Evolutionary conservation across 1,140 invertebrate genomes (phyloP).

Genomic region (Chymomyza costata): DNA sequence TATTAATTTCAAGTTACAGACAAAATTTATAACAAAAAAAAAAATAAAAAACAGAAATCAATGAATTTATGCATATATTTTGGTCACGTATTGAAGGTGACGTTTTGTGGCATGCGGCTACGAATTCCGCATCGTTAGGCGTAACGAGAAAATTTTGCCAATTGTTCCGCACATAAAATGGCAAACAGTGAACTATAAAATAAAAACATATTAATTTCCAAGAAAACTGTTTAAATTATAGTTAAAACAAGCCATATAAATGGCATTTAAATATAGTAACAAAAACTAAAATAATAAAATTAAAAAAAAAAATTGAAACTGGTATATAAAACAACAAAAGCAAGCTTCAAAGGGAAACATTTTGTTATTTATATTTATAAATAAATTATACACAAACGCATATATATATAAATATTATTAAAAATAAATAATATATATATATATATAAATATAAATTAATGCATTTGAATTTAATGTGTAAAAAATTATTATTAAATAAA

Average conservation of each 20-base stretch:
- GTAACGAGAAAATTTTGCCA: conserved; percentile 43
- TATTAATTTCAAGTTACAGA: conserved; percentile 31
- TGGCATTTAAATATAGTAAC: conserved; percentile 50
- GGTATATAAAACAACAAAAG: conserved; percentile 24
- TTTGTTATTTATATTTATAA: conserved; percentile 74
- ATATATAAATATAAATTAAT: conserved; percentile 42
- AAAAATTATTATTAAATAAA: conserved; percentile 40
- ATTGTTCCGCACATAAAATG: conserved; percentile 69
- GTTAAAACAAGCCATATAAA: conserved; percentile 31
- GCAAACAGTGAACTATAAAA: conserved; percentile 47
- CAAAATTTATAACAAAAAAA: conserved; percentile 30
- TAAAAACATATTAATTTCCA: conserved; percentile 36
- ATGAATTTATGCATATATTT: conserved; percentile 19
- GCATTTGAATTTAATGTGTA: conserved; percentile 59
- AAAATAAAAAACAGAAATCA: conserved; percentile 8
- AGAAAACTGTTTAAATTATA: conserved; percentile 46
- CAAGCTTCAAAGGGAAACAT: conserved; percentile 60
- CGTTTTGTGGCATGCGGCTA: conserved; percentile 33
- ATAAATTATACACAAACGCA: conserved; percentile 52
- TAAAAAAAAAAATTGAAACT: conserved; percentile 18
- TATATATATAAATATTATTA: conserved; percentile 46
- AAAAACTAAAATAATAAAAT: conserved; percentile 26
- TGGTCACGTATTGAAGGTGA: too few species aligned
- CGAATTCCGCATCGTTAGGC: conserved; percentile 18
- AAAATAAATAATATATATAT: conserved; percentile 45